These are phyloP conservation scores for Sakesphorus luctuosus DNA, from an alignment of 2,113 vertebrate species.

Conservation along the genomic window DNA sequence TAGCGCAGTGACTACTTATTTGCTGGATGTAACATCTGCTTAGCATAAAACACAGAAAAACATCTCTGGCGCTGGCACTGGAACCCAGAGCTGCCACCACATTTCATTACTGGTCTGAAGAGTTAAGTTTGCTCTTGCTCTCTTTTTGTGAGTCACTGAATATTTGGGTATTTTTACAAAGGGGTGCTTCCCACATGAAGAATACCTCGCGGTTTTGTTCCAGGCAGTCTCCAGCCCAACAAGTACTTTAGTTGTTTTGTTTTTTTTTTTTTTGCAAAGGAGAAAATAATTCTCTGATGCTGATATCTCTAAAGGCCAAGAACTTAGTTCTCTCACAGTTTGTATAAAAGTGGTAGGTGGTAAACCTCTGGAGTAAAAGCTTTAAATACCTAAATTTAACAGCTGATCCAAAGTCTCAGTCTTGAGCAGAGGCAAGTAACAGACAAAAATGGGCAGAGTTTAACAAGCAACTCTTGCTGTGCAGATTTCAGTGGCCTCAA, in stretches of 20 bases:
- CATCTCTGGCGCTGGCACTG: not conserved
- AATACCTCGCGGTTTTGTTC: slow-evolving; percentile 55
- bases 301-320: not conserved
- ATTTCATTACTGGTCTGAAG: slow-evolving; percentile 24
- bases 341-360: not conserved
- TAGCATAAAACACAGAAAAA: slow-evolving; percentile 30
- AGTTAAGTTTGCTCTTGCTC: slow-evolving; percentile 17
- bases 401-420: not conserved
- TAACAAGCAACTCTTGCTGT: not conserved
- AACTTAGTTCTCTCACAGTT: not conserved
- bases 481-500: not conserved
- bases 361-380: not conserved
- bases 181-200: slow-evolving; percentile 57
- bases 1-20: not conserved
- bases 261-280: not conserved
- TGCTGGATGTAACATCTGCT: slow-evolving; percentile 9
- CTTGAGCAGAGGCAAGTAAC: not conserved
- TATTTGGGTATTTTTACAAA: slow-evolving; percentile 37
- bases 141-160: slow-evolving; percentile 48
- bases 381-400: not conserved
- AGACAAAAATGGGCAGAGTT: not conserved
- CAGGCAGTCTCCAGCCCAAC: not conserved
- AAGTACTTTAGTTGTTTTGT: not conserved
- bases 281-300: not conserved
- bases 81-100: not conserved